Conservation (phyloP, 2,888 invertebrate species). For the Pyrrhia umbra region DNA sequence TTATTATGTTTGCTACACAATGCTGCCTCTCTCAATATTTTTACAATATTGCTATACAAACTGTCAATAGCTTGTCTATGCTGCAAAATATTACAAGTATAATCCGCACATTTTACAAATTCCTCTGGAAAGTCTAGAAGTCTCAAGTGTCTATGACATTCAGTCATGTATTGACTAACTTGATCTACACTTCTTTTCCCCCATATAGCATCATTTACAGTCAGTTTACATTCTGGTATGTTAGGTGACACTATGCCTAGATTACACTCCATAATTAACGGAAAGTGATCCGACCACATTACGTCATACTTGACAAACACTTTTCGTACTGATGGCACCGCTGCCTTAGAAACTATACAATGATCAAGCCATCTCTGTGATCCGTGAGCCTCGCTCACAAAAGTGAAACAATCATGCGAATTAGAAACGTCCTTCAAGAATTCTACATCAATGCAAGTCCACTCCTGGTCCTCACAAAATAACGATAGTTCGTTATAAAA, state of each 20-base stretch:
- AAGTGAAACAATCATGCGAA: slow-evolving; percentile 15
- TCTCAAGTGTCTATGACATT: slow-evolving; percentile 10
- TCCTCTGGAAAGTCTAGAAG: slow-evolving; percentile 16
- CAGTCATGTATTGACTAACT: background rate
- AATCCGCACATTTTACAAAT: background rate
- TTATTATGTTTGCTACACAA: background rate
- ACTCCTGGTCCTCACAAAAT: slow-evolving; percentile 15
- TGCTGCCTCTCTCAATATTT: background rate
- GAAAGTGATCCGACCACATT: slow-evolving; percentile 6
- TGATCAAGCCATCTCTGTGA: slow-evolving; percentile 12
- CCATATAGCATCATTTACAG: slow-evolving; percentile 7
- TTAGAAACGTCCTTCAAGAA: slow-evolving; percentile 1
- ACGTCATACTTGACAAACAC: slow-evolving; percentile 1
- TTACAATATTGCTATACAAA: slow-evolving; percentile 7
- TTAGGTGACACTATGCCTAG: slow-evolving; percentile 4
- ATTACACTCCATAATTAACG: slow-evolving; percentile 4
- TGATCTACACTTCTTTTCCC: slow-evolving; percentile 8
- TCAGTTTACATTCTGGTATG: slow-evolving; percentile 1
- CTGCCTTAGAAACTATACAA: slow-evolving; percentile 1
- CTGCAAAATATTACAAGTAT: background rate
- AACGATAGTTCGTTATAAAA: slow-evolving; percentile 12
- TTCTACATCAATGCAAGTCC: slow-evolving; percentile 13
- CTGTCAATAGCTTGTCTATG: slow-evolving; percentile 5
- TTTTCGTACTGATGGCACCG: background rate
- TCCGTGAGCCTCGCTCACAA: slow-evolving; percentile 13